Evolutionary conservation across 2,888 invertebrate species (phyloP).

Genomic region (Caenorhabditis afra): DNA sequence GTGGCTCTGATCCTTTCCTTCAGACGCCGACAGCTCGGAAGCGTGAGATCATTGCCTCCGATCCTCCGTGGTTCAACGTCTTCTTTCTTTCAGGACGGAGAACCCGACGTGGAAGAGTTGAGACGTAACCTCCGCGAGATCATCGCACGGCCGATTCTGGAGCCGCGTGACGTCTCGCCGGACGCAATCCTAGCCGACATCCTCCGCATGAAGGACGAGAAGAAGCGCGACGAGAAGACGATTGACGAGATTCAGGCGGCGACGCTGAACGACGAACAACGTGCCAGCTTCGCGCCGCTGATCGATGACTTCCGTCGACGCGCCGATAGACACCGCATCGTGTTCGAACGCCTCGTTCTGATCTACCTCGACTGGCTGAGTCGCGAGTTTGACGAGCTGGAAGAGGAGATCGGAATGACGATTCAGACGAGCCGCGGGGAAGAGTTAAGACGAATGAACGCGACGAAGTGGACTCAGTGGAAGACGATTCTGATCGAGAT

Average conservation of each 20-base stretch:
- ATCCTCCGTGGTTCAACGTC: not conserved
- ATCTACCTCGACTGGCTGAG: constrained; percentile 65
- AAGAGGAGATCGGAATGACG: constrained; percentile 63
- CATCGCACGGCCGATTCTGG: constrained; percentile 38
- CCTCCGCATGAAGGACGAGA: constrained; percentile 66
- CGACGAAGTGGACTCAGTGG: constrained; percentile 63
- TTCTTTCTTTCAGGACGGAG: constrained; percentile 59
- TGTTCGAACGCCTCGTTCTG: constrained; percentile 54
- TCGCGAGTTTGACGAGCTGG: constrained; percentile 60
- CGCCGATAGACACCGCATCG: constrained; percentile 40
- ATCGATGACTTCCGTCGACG: constrained; percentile 51
- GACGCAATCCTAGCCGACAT: constrained; percentile 55
- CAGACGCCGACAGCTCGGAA: constrained; percentile 70
- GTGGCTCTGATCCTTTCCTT: constrained; percentile 63
- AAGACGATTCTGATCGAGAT: constrained; percentile 65
- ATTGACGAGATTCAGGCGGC: constrained; percentile 68
- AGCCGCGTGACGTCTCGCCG: constrained; percentile 42
- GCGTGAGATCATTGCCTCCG: constrained; percentile 47
- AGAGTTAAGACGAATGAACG: constrained; percentile 60
- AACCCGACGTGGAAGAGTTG: constrained; percentile 65
- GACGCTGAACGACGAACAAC: constrained; percentile 53
- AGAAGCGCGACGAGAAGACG: constrained; percentile 59
- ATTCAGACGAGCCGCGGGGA: constrained; percentile 62
- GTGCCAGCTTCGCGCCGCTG: constrained; percentile 47
- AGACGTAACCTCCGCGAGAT: constrained; percentile 56